Evolutionary conservation across 2,888 invertebrate species (phyloP).

Genomic region (Synanthedon tipuliformis): DNA sequence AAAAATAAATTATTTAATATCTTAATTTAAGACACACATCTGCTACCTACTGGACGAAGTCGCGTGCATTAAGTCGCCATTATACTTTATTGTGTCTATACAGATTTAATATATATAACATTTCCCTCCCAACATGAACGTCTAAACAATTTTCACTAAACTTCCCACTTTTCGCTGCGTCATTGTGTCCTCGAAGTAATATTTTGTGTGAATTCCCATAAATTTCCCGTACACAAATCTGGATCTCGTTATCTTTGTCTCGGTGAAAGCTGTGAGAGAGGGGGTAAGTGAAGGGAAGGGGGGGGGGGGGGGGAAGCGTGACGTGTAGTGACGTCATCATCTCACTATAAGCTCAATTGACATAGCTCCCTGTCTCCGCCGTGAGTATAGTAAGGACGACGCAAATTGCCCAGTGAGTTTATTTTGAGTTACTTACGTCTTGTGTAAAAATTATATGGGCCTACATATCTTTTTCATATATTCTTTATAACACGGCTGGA

Average conservation of each 20-base stretch:
- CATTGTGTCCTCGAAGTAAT: slow-evolving; percentile 18
- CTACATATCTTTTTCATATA: too few relatives aligned
- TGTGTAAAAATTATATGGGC: too few relatives aligned
- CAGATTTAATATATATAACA: too few relatives aligned
- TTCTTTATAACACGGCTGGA: too few relatives aligned
- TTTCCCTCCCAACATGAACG: not conserved
- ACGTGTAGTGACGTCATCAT: slow-evolving; percentile 52
- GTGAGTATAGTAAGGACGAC: slow-evolving; percentile 4
- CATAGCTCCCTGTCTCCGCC: slow-evolving; percentile 25
- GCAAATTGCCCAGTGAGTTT: slow-evolving; percentile 3
- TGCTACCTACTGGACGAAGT: too few relatives aligned
- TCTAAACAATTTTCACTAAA: slow-evolving; percentile 14
- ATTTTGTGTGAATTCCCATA: slow-evolving; percentile 23
- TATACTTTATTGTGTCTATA: too few relatives aligned
- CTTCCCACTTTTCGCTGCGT: slow-evolving; percentile 13
- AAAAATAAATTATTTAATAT: too few relatives aligned
- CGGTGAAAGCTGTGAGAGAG: slow-evolving; percentile 10
- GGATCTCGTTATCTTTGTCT: slow-evolving; percentile 41
- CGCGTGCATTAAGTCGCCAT: too few relatives aligned
- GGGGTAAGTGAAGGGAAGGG: slow-evolving; percentile 10
- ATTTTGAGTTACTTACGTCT: too few relatives aligned
- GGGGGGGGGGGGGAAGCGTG: slow-evolving; percentile 9
- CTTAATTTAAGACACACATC: too few relatives aligned
- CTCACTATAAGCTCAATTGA: slow-evolving; percentile 33
- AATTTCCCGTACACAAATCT: slow-evolving; percentile 42